Conservation (phyloP, 2,888 invertebrate species). For the Xestobium rufovillosum region DNA sequence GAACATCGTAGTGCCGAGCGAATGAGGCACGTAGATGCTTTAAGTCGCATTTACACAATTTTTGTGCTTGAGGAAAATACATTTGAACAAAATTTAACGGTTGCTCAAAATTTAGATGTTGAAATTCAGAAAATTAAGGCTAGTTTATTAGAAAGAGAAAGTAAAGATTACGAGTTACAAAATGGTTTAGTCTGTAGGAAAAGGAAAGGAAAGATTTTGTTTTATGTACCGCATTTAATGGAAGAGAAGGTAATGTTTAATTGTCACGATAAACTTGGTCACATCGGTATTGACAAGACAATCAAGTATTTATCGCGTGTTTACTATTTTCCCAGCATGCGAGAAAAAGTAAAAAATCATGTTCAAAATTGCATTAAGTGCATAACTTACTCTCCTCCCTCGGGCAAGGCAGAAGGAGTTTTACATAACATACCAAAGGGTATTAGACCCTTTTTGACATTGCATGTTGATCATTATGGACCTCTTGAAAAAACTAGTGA, state of each 20-base stretch:
- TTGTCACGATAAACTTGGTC: conserved; percentile 28
- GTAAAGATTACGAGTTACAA: conserved; percentile 8
- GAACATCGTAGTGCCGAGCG: conserved; percentile 23
- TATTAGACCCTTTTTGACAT: conserved; percentile 24
- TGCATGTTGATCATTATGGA: conserved; percentile 30
- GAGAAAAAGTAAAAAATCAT: conserved; percentile 21
- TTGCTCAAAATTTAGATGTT: conserved; percentile 17
- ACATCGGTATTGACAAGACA: conserved; percentile 29
- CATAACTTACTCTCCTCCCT: conserved; percentile 20
- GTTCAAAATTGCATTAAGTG: conserved; percentile 28
- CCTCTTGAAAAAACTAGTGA: conserved; percentile 19
- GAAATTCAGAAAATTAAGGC: conserved; percentile 17
- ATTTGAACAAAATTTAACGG: conserved; percentile 16
- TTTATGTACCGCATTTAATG: conserved; percentile 14
- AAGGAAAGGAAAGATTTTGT: conserved; percentile 7
- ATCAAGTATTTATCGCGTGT: conserved; percentile 21
- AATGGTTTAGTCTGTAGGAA: conserved; percentile 13
- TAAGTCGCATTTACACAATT: conserved; percentile 20
- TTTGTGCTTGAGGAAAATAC: conserved; percentile 17
- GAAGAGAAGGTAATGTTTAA: conserved; percentile 23
- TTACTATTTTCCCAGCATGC: conserved; percentile 32
- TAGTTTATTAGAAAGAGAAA: conserved; percentile 15
- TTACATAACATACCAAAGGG: conserved; percentile 28
- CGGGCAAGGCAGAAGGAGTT: conserved; percentile 26
- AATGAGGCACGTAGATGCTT: conserved; percentile 29